Evolutionary conservation across 1,140 invertebrate genomes (phyloP).

Genomic region (Nasonia longicornis): DNA sequence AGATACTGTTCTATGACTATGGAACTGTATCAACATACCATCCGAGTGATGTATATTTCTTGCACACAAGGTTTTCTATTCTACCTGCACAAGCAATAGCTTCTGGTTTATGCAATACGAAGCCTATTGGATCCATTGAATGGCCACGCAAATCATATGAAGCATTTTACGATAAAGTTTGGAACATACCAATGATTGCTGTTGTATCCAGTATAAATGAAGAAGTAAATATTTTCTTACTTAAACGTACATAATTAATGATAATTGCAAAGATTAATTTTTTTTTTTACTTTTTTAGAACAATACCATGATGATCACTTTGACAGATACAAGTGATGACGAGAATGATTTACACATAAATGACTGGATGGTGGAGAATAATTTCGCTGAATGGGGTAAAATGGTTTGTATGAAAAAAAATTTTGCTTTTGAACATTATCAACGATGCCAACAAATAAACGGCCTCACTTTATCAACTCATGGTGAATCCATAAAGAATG

Average conservation of each 20-base stretch:
- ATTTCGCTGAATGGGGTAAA: slow-evolving; percentile 52
- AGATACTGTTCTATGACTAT: slow-evolving; percentile 65
- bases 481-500: slow-evolving; percentile 4
- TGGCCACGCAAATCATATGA: slow-evolving; percentile 51
- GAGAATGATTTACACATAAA: slow-evolving; percentile 55
- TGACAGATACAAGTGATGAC: slow-evolving; percentile 55
- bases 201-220: slow-evolving; percentile 45
- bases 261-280: slow-evolving; percentile 21
- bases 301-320: slow-evolving; percentile 57
- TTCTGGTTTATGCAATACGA: slow-evolving; percentile 59
- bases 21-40: slow-evolving; percentile 60
- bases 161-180: slow-evolving; percentile 48
- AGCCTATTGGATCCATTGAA: slow-evolving; percentile 48
- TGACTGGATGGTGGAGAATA: slow-evolving; percentile 57
- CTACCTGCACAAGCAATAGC: slow-evolving; percentile 63
- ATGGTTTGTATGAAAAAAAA: slow-evolving; percentile 60
- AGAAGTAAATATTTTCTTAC: slow-evolving; percentile 46
- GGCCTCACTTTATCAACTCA: neutral
- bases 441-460: slow-evolving; percentile 23
- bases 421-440: slow-evolving; percentile 49
- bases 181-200: slow-evolving; percentile 48
- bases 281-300: slow-evolving; percentile 52
- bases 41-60: slow-evolving; percentile 54
- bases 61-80: slow-evolving; percentile 57
- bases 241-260: slow-evolving; percentile 32